Evolutionary conservation across 2,888 invertebrate species (phyloP).

Genomic region (Lymantria monacha): DNA sequence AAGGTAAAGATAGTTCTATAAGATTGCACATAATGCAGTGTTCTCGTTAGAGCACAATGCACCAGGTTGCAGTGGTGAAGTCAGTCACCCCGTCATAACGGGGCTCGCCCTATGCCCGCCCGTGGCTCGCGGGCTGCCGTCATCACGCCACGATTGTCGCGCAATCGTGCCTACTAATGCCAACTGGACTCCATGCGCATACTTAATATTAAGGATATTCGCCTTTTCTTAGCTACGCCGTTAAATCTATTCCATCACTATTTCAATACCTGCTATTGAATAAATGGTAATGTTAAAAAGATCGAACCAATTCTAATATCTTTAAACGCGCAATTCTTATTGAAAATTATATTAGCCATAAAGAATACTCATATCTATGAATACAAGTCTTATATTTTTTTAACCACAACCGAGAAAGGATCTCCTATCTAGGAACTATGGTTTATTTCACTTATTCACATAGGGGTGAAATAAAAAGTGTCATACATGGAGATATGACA

Average conservation of each 20-base stretch:
- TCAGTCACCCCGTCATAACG: conserved; percentile 80
- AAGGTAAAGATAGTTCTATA: conserved; percentile 63
- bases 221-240: conserved; percentile 36
- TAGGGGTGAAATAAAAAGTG: neutral
- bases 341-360: conserved; percentile 30
- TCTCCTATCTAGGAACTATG: neutral
- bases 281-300: conserved; percentile 45
- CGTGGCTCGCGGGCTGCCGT: conserved; percentile 56
- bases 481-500: neutral
- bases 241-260: conserved; percentile 15
- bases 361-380: conserved; percentile 9
- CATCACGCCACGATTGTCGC: conserved; percentile 68
- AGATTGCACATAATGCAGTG: conserved; percentile 72
- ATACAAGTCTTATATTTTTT: neutral
- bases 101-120: conserved; percentile 76
- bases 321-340: no score
- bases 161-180: conserved; percentile 69
- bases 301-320: no score
- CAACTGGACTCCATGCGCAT: conserved; percentile 59
- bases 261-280: conserved; percentile 13
- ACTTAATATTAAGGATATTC: conserved; percentile 49
- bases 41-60: conserved; percentile 82
- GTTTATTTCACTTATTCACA: neutral
- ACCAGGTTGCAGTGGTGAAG: conserved; percentile 77
- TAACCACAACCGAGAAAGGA: neutral